Conservation (phyloP, 2,797 vertebrate species). For the Aldrovandia affinis region DNA sequence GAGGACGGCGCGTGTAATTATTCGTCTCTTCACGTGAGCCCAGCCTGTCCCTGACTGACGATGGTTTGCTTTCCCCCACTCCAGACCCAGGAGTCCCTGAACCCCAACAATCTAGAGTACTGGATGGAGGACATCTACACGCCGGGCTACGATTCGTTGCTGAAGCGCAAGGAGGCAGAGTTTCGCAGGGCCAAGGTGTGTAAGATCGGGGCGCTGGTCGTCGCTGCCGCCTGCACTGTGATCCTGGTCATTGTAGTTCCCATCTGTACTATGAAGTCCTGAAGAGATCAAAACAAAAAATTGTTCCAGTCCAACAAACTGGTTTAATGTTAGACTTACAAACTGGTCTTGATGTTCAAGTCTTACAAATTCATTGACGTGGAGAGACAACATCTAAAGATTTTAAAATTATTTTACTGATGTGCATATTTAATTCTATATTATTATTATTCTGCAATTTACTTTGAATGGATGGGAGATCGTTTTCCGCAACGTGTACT, state of each 20-base stretch:
- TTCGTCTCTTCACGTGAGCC: not conserved
- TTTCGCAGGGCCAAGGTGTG: conserved; percentile 86
- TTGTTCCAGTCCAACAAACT: conserved; percentile 44
- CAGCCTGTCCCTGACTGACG: not conserved
- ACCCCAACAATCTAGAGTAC: conserved; percentile 93
- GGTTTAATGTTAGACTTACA: not conserved
- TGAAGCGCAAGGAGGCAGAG: conserved; percentile 88
- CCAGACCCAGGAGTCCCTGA: conserved; percentile 88
- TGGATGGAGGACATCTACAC: conserved; percentile 97
- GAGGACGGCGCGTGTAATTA: not conserved
- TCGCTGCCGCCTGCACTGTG: conserved; percentile 76
- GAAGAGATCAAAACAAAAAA: too few species aligned
- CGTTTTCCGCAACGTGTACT: not conserved
- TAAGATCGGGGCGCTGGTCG: conserved; percentile 87
- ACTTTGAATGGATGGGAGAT: not conserved
- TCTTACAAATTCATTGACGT: not conserved
- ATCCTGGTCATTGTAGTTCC: conserved; percentile 90
- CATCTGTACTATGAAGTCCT: conserved; percentile 86
- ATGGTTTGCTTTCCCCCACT: not conserved
- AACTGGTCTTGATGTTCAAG: not conserved
- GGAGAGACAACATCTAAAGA: not conserved
- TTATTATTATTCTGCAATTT: not conserved
- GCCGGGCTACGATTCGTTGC: conserved; percentile 86
- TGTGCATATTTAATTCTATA: conserved; percentile 4
- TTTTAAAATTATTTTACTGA: not conserved